phyloP scores from a whole-genome alignment of 2,888 invertebrate species.

The Polymixis lichenea region DNA sequence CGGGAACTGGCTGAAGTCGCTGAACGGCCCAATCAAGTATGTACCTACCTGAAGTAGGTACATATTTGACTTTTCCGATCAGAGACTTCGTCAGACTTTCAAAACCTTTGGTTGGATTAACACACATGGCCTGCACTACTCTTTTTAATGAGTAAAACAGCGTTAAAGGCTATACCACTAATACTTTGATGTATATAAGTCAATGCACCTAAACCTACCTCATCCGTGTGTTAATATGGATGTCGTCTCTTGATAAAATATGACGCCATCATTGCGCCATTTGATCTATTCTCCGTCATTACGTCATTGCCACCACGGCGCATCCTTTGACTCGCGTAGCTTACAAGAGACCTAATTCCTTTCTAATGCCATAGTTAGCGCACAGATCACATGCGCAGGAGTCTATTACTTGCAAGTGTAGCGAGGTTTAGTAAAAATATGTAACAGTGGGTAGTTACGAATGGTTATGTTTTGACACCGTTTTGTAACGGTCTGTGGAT shows the following conservation, averaged over 20 bases:
- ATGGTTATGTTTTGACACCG: slow-evolving; percentile 16
- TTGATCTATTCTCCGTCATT: slow-evolving; percentile 37
- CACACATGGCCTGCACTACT: not conserved
- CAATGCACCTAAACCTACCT: too few relatives aligned
- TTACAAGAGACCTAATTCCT: slow-evolving; percentile 43
- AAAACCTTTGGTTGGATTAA: not conserved
- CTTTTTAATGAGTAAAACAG: too few relatives aligned
- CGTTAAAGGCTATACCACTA: too few relatives aligned
- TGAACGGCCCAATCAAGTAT: too few relatives aligned
- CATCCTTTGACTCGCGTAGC: slow-evolving; percentile 47
- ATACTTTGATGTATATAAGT: too few relatives aligned
- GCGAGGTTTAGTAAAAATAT: slow-evolving; percentile 49
- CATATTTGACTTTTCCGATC: not conserved
- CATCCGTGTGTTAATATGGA: not conserved
- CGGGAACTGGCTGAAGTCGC: too few relatives aligned
- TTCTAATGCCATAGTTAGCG: slow-evolving; percentile 51
- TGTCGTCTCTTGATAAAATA: slow-evolving; percentile 28
- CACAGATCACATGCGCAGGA: slow-evolving; percentile 46
- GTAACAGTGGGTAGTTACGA: not conserved
- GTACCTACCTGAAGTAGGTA: not conserved
- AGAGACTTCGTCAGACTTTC: too few relatives aligned
- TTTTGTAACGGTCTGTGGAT: slow-evolving; percentile 25
- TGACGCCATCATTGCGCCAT: slow-evolving; percentile 40
- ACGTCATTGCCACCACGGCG: slow-evolving; percentile 43
- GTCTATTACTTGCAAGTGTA: slow-evolving; percentile 43